phyloP scores from a whole-genome alignment of 1,140 invertebrate genomes.

The Magallana gigas region DNA sequence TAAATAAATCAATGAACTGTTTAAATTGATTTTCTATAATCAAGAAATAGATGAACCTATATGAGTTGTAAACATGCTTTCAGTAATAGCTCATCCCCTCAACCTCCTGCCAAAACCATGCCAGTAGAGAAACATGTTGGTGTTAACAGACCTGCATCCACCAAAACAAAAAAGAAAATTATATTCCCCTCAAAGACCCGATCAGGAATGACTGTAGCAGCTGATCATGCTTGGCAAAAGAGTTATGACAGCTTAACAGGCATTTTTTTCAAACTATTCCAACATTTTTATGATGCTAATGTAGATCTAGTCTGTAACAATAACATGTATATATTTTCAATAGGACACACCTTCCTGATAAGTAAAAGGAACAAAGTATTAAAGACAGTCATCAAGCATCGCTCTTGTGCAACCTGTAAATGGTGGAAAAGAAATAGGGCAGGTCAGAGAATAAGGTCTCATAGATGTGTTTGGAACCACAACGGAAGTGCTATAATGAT shows the following conservation, averaged over 20 bases:
- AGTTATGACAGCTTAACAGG: slow-evolving; percentile 41
- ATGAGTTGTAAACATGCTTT: too few species aligned
- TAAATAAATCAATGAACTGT: background rate
- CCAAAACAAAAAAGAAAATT: background rate
- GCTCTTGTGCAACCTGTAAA: background rate
- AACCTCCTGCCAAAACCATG: too few species aligned
- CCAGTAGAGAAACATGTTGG: too few species aligned
- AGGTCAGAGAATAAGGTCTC: background rate
- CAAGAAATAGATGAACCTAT: too few species aligned
- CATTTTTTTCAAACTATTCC: slow-evolving; percentile 5
- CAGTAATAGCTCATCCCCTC: too few species aligned
- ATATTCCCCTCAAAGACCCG: slow-evolving; percentile 41
- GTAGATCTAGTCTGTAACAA: background rate
- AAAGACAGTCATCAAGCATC: slow-evolving; percentile 47
- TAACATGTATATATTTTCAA: background rate
- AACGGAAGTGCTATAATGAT: slow-evolving; percentile 14
- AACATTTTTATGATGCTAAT: background rate
- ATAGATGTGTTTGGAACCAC: slow-evolving; percentile 40
- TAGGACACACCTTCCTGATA: slow-evolving; percentile 47
- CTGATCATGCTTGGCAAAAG: slow-evolving; percentile 29
- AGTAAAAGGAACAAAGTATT: slow-evolving; percentile 54
- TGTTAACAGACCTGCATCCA: too few species aligned
- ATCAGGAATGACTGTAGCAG: slow-evolving; percentile 12
- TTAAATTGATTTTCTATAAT: too few species aligned
- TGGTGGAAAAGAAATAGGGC: slow-evolving; percentile 47